Percentiles rank a stretch among this genome's conserved stretches.
Conservation (phyloP, 2,113 vertebrate species). For the Platysteira castanea region DNA sequence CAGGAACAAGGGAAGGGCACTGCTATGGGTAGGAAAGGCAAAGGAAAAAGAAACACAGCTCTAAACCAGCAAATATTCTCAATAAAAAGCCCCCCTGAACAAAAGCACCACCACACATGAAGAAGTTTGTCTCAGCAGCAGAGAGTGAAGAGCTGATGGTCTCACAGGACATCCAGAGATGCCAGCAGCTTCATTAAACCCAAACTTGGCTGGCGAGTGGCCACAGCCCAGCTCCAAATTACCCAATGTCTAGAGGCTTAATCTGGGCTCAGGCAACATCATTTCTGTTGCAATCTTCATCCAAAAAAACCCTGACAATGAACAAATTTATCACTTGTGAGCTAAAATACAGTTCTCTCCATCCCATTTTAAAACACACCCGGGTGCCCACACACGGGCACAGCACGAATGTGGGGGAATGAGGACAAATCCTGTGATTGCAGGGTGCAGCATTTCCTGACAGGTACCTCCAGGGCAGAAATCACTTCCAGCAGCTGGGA, state of each 20-base stretch:
- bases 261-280: neutral
- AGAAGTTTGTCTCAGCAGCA: neutral
- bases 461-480: neutral
- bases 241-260: neutral
- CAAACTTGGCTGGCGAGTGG: fast-evolving
- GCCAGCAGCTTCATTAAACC: neutral
- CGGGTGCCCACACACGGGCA: too few species aligned
- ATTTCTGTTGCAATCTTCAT: neutral
- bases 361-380: neutral
- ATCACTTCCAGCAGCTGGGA: neutral
- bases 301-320: neutral
- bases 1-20: neutral
- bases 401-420: neutral
- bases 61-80: neutral
- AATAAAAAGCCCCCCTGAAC: neutral
- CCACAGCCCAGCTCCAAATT: neutral
- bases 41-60: neutral
- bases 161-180: neutral
- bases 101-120: neutral
- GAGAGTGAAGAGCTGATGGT: neutral
- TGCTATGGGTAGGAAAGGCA: fast-evolving
- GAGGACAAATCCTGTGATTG: neutral
- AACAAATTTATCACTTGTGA: neutral
- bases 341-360: neutral
- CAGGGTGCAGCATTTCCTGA: neutral